phyloP scores from a whole-genome alignment of 2,797 vertebrate species.

The Etheostoma perlongum region DNA sequence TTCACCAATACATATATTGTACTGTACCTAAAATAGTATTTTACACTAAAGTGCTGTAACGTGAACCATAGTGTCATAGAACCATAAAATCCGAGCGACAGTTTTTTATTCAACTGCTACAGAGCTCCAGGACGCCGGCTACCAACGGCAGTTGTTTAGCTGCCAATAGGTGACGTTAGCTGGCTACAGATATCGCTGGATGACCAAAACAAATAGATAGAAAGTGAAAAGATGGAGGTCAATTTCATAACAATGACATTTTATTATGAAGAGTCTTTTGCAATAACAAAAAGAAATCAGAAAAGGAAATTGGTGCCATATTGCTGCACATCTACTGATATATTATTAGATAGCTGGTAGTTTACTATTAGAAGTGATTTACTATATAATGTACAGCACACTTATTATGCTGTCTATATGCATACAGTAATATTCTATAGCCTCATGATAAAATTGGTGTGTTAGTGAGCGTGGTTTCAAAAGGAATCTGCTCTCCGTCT shows the following conservation, averaged over 20 bases:
- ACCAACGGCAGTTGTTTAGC: too few species aligned
- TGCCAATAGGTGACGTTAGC: too few species aligned
- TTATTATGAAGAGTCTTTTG: conserved; percentile 22
- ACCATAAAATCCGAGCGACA: too few species aligned
- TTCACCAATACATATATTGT: too few species aligned
- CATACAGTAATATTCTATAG: conserved; percentile 20
- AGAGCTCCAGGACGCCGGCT: too few species aligned
- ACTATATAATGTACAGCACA: conserved; percentile 14
- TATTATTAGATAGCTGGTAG: neutral
- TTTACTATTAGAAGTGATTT: neutral
- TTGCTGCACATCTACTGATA: conserved; percentile 10
- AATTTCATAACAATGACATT: conserved; percentile 31
- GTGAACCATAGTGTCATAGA: too few species aligned
- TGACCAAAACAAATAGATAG: too few species aligned
- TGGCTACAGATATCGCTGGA: too few species aligned
- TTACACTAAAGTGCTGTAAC: too few species aligned
- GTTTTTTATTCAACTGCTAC: too few species aligned
- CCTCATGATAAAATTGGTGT: conserved; percentile 24
- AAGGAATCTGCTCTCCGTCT: conserved; percentile 26
- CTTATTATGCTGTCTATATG: conserved; percentile 31
- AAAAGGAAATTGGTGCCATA: conserved; percentile 23
- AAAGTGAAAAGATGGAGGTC: neutral
- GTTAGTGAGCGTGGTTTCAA: conserved; percentile 42
- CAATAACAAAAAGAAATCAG: conserved; percentile 34
- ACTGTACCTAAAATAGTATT: too few species aligned